These are phyloP conservation scores for Hyphantria cunea DNA, from an alignment of 1,140 invertebrate genomes.

Conservation along the genomic window DNA sequence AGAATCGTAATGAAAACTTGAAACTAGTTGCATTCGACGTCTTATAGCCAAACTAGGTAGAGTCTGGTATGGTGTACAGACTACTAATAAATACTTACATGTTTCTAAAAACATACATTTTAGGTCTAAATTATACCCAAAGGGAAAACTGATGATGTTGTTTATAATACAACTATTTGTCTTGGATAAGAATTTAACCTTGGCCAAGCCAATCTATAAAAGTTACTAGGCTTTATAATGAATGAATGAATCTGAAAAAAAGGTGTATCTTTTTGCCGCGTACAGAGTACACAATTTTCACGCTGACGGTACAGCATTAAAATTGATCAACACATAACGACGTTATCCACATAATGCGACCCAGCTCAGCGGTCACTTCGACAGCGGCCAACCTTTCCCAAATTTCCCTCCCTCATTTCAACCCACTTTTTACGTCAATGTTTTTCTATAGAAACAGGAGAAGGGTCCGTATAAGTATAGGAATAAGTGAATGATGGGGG, in stretches of 20 bases:
- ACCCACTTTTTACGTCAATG: slow-evolving; percentile 79
- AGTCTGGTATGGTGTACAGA: too few species aligned
- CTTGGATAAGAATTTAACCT: too few species aligned
- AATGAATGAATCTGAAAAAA: not conserved
- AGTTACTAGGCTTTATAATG: too few species aligned
- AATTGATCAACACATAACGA: slow-evolving; percentile 81
- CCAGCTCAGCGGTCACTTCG: slow-evolving; percentile 80
- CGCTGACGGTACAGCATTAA: slow-evolving; percentile 61
- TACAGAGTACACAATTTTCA: not conserved
- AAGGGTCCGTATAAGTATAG: slow-evolving; percentile 31
- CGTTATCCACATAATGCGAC: slow-evolving; percentile 78
- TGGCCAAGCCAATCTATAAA: too few species aligned
- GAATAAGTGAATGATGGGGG: slow-evolving; percentile 70
- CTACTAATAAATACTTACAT: too few species aligned
- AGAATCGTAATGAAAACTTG: too few species aligned
- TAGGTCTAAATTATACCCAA: too few species aligned
- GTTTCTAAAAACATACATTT: too few species aligned
- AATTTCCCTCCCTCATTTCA: slow-evolving; percentile 57
- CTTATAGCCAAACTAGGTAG: too few species aligned
- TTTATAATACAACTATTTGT: too few species aligned
- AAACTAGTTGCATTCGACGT: too few species aligned
- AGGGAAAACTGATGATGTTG: too few species aligned
- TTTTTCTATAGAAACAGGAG: slow-evolving; percentile 71
- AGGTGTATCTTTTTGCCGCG: not conserved
- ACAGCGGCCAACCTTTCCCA: slow-evolving; percentile 64